Conservation (phyloP, 2,797 vertebrate genomes). For the Varecia variegata region DNA sequence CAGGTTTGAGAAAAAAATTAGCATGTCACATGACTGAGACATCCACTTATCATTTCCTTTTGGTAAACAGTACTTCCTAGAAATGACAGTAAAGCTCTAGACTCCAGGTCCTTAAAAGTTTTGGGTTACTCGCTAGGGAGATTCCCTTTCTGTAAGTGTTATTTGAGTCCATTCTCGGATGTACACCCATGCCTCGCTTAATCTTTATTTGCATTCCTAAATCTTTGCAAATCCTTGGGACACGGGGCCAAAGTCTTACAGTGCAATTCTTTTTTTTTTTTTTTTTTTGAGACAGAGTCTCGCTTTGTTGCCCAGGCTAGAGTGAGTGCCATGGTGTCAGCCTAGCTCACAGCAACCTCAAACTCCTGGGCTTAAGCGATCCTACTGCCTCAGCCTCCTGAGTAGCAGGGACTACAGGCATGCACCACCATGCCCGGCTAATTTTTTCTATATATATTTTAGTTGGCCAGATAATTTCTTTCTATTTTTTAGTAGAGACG, state of each 20-base stretch:
- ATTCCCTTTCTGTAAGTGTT: constrained; percentile 82
- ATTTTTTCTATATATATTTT: too few relatives aligned
- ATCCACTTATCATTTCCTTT: constrained; percentile 80
- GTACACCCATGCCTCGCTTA: constrained; percentile 80
- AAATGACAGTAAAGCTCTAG: constrained; percentile 80
- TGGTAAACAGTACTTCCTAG: constrained; percentile 78
- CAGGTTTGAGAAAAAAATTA: constrained; percentile 80
- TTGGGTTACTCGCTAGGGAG: constrained; percentile 81
- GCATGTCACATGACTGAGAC: constrained; percentile 80
- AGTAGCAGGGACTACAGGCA: too few relatives aligned
- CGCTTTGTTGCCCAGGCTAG: too few relatives aligned
- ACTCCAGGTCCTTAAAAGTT: constrained; percentile 78
- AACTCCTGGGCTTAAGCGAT: too few relatives aligned
- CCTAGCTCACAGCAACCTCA: too few relatives aligned
- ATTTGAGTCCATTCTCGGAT: constrained; percentile 80
- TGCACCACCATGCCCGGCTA: too few relatives aligned
- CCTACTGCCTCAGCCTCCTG: too few relatives aligned
- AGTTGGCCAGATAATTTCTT: too few relatives aligned
- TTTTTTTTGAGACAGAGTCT: too few relatives aligned
- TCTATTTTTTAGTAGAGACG: too few relatives aligned
- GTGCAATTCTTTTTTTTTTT: too few relatives aligned
- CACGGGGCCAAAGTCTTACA: constrained; percentile 67
- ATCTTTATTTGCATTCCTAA: constrained; percentile 89
- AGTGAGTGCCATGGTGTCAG: too few relatives aligned
- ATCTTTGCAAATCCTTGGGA: constrained; percentile 80